Percentiles rank a stretch among this genome's conserved stretches.
Conservation (phyloP, 64 coral and sea anemone species). For the Montipora capricornis region DNA sequence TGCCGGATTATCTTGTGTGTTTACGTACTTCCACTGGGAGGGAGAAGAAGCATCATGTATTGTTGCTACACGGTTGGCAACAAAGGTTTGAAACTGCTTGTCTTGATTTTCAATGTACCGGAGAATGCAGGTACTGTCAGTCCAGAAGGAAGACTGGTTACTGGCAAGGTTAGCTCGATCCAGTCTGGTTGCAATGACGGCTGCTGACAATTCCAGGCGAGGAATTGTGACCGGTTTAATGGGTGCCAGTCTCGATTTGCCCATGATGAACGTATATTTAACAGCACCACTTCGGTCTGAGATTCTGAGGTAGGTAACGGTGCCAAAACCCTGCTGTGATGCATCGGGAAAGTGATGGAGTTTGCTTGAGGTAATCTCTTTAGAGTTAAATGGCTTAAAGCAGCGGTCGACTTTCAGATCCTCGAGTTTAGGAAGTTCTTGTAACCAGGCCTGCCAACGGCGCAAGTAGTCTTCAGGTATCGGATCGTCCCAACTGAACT, state of each 20-base stretch:
- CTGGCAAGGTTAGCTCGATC: slow-evolving; percentile 8
- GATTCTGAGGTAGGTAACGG: slow-evolving; percentile 37
- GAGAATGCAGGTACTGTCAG: too few species aligned
- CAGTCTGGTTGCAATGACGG: slow-evolving; percentile 29
- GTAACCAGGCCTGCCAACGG: not conserved
- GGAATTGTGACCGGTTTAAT: slow-evolving; percentile 21
- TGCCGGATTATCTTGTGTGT: not conserved
- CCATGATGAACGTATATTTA: not conserved
- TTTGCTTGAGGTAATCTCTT: not conserved
- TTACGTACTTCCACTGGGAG: not conserved
- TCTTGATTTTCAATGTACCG: too few species aligned
- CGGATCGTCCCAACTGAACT: too few species aligned
- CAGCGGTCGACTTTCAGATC: slow-evolving; percentile 16
- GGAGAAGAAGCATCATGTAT: too few species aligned
- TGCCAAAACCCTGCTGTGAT: not conserved
- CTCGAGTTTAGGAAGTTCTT: slow-evolving; percentile 11
- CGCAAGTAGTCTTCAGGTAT: too few species aligned
- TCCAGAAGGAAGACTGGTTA: not conserved
- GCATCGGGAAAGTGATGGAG: slow-evolving; percentile 27
- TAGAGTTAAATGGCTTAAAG: not conserved
- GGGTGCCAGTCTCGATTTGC: slow-evolving; percentile 29
- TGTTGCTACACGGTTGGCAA: too few species aligned
- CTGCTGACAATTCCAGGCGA: slow-evolving; percentile 33
- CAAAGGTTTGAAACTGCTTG: too few species aligned
- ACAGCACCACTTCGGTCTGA: not conserved